Base-by-base conservation (phyloP, 1,140 invertebrate species). In the Drosophila kepulauana region DNA sequence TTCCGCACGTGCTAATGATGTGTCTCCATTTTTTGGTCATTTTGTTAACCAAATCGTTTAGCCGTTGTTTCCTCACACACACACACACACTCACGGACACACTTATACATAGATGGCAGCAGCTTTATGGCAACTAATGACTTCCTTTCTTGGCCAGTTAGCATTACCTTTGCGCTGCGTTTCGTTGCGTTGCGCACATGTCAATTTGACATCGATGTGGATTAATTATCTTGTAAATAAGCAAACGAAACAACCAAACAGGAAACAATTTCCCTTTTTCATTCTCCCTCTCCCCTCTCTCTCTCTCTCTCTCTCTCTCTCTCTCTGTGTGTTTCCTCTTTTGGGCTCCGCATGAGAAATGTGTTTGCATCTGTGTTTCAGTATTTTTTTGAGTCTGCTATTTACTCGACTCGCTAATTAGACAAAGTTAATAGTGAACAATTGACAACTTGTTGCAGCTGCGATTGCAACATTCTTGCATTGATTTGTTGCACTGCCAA, bases 181-280 rank as follows among this genome's bases (percentile, higher is more conserved):
- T 20, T 49, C 16, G 57, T 35, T 30, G 30, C 16, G 28, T 54
- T 33, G 64, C 51, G 57, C 62, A 71, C 74, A 76, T 76, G 74
- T 76, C 68, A 61, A 76, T 72, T 48, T 66, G 74, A 76, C 74
- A 72, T 76, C 74, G 74, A 76, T 66, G 68, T 65, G 69, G 74
- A 72, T 76, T 76, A 72, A 76, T 76, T 76, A 76, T 72, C 62
- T 72, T 59, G 56, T 72, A 66, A 76, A 72, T 66, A 72, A 13
- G 48, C 73, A 51, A 58, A 72, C 30, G 51, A 54, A 54, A 54
- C 51, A 54, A 54, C 51, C 51, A 54, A 54, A 65, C 73, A 76
- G 74, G 61, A 72, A 76, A 48, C 20, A 38, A 49, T 35, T 71
- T 71, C 71, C 35, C 51, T 41, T 64, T 49, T 33, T 30, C 28